Evolutionary conservation across 2,888 invertebrate genomes (phyloP).

Genomic region (Pocota personata): DNA sequence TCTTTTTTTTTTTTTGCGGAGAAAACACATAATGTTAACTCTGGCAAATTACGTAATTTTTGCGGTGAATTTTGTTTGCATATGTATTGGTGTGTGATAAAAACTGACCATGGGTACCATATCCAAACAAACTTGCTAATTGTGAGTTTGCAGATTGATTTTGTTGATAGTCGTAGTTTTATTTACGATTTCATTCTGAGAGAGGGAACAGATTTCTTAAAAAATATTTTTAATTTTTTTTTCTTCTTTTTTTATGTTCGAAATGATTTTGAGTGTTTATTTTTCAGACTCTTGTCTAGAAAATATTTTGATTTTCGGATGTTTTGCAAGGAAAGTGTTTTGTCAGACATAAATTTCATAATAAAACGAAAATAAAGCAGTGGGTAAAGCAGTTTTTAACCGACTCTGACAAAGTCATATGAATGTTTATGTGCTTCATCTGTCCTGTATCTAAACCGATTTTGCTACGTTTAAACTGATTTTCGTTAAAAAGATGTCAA

Average conservation of each 20-base stretch:
- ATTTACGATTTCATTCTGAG: neutral
- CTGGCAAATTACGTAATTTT: conserved; percentile 35
- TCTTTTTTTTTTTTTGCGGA: neutral
- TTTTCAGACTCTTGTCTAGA: neutral
- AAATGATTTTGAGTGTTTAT: neutral
- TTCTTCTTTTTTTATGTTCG: neutral
- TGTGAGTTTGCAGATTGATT: conserved; percentile 18
- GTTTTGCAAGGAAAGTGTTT: neutral
- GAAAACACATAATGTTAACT: neutral
- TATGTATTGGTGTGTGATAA: neutral
- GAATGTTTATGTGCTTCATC: too few species aligned
- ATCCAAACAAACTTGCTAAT: conserved; percentile 32
- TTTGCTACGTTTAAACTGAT: too few species aligned
- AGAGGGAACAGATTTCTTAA: neutral
- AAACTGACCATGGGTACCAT: conserved; percentile 57
- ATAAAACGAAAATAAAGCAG: too few species aligned
- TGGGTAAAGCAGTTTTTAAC: too few species aligned
- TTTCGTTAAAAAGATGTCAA: too few species aligned
- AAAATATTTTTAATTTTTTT: neutral
- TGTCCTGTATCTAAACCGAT: too few species aligned
- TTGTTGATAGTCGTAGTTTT: neutral
- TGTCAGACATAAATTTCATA: neutral
- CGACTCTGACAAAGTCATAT: too few species aligned
- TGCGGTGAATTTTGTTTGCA: conserved; percentile 19
- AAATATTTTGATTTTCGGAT: neutral